phyloP scores from a whole-genome alignment of 2,113 vertebrate species.

The Pachypanchax playfairii region DNA sequence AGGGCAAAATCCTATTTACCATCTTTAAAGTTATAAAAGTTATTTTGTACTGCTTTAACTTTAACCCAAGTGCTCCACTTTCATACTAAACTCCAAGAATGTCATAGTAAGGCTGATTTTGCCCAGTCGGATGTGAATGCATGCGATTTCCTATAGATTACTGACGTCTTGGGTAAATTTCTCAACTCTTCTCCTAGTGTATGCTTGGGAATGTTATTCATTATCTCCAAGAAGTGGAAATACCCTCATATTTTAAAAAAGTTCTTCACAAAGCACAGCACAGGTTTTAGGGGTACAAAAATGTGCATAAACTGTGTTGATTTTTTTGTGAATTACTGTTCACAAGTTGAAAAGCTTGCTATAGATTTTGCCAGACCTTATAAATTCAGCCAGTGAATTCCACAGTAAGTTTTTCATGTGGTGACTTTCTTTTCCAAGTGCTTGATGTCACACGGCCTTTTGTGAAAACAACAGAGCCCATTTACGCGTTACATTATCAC shows the following conservation, averaged over 20 bases:
- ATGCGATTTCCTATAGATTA: background rate
- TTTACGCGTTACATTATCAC: conserved; percentile 33
- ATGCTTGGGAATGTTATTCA: background rate
- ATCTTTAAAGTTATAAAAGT: no score
- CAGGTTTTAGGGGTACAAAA: background rate
- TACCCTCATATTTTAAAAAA: no score
- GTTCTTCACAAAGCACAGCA: no score
- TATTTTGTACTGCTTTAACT: conserved; percentile 6
- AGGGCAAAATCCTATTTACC: no score
- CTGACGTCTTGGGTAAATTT: conserved; percentile 12
- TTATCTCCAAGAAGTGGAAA: background rate
- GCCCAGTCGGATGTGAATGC: background rate
- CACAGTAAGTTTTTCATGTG: conserved; percentile 1
- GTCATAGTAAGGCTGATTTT: conserved; percentile 4
- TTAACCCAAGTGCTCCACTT: background rate
- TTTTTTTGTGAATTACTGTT: background rate
- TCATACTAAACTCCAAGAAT: background rate
- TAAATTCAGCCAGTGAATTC: background rate
- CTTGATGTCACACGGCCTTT: conserved; percentile 6
- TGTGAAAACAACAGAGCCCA: conserved; percentile 17
- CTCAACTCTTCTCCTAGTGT: conserved; percentile 6
- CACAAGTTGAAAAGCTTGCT: background rate
- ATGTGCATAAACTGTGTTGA: background rate
- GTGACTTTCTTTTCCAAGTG: background rate
- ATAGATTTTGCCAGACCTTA: background rate